Percentiles rank a stretch among this genome's conserved stretches.
Evolutionary conservation across 2,888 invertebrate species (phyloP).

Genomic region (Hirtodrosophila histrioides): DNA sequence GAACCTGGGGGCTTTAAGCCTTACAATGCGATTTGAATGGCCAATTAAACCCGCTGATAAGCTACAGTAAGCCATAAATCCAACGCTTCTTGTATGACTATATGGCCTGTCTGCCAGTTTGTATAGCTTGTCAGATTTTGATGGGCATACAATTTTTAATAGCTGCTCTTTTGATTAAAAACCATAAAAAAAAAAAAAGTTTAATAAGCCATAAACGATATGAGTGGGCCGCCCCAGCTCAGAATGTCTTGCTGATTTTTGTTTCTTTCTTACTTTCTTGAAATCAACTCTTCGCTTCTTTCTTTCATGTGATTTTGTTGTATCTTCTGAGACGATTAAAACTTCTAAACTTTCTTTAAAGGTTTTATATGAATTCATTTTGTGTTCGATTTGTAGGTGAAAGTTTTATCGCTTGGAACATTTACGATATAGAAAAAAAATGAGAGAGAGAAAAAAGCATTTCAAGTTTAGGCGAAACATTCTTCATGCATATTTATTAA

Average conservation of each 20-base stretch:
- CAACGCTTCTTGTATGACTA: constrained; percentile 1
- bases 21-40: constrained; percentile 20
- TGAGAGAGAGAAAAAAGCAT: constrained; percentile 14
- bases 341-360: constrained; percentile 60
- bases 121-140: constrained; percentile 37
- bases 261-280: constrained; percentile 2
- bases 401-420: constrained; percentile 56
- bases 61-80: constrained; percentile 37
- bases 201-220: constrained; percentile 62
- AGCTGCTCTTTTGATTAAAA: constrained; percentile 56
- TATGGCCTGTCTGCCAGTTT: constrained; percentile 4
- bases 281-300: neutral
- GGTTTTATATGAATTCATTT: constrained; percentile 45
- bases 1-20: neutral
- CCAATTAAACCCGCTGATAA: constrained; percentile 45
- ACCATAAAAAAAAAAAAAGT: constrained; percentile 43
- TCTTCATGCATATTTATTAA: constrained; percentile 51
- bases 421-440: constrained; percentile 33
- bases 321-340: constrained; percentile 16
- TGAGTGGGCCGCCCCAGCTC: constrained; percentile 36
- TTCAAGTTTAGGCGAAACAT: constrained; percentile 29
- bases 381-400: constrained; percentile 60
- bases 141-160: constrained; percentile 52
- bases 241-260: constrained; percentile 28
- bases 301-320: neutral